A percentile compares a stretch with the other conserved stretches of the same genome.
phyloP scores from a whole-genome alignment of 2,797 vertebrate species.

The Pteronotus mesoamericanus region DNA sequence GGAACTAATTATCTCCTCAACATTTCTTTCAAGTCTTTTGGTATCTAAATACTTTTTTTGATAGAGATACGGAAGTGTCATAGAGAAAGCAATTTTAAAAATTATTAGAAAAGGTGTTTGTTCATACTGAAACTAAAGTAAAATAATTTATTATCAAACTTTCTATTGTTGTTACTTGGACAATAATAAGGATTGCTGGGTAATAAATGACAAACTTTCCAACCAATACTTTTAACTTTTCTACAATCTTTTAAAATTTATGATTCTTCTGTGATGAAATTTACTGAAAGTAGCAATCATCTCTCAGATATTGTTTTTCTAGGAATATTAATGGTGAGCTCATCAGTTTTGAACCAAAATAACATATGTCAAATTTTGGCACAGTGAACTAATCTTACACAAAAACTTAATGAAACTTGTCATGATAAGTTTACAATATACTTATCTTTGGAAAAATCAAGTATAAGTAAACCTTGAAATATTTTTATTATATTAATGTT shows the following conservation, averaged over 20 bases:
- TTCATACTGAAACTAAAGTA: background rate
- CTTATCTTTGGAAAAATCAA: background rate
- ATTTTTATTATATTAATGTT: background rate
- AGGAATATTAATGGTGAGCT: background rate
- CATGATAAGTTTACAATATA: background rate
- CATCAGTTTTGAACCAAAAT: background rate
- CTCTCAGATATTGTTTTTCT: background rate
- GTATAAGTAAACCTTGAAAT: background rate
- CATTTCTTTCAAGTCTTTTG: slow-evolving; percentile 29
- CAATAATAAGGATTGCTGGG: background rate
- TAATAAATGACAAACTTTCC: slow-evolving; percentile 24
- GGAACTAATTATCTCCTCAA: background rate
- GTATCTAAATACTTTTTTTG: background rate
- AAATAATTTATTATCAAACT: background rate
- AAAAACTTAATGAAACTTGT: background rate
- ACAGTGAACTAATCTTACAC: background rate
- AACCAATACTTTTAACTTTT: slow-evolving; percentile 14
- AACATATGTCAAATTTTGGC: slow-evolving; percentile 15
- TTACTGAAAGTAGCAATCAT: background rate
- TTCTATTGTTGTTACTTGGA: background rate
- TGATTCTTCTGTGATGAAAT: background rate
- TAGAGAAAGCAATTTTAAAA: background rate
- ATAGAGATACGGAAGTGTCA: background rate
- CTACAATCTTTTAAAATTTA: background rate
- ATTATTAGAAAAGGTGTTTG: background rate